Percentiles rank a stretch among this genome's conserved stretches.
phyloP scores from a whole-genome alignment of 1,140 invertebrate genomes.

The Maconellicoccus hirsutus region DNA sequence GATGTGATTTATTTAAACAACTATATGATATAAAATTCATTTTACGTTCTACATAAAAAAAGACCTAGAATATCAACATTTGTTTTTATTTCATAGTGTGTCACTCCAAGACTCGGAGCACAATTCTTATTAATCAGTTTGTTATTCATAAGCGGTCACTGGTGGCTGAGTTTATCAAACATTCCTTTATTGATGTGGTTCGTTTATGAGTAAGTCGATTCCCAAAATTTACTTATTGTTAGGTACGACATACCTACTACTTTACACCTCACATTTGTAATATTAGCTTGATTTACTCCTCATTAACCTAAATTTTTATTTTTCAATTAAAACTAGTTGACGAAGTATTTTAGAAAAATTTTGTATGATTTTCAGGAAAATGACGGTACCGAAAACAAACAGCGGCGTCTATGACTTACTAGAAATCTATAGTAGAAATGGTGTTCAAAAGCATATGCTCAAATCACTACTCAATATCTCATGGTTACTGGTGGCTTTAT shows the following conservation, averaged over 20 bases:
- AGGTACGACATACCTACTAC: no score
- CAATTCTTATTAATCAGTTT: neutral
- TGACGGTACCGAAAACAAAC: constrained; percentile 69
- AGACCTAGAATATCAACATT: no score
- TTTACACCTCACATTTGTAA: no score
- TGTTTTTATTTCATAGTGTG: neutral
- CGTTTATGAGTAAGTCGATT: neutral
- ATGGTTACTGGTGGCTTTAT: constrained; percentile 85
- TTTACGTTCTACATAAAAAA: no score
- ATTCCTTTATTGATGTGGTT: neutral
- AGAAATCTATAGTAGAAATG: constrained; percentile 83
- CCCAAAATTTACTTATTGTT: no score
- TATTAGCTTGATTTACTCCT: no score
- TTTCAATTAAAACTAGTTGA: no score
- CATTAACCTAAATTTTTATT: no score
- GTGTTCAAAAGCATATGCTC: constrained; percentile 71
- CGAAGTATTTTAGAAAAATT: no score
- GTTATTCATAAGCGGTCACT: neutral
- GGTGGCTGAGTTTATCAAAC: neutral
- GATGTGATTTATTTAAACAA: no score
- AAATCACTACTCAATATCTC: constrained; percentile 78
- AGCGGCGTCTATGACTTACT: constrained; percentile 86
- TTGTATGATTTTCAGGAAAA: constrained; percentile 36
- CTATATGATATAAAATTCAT: no score
- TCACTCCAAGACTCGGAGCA: neutral